Percentiles rank a stretch among this genome's conserved stretches.
phyloP scores from a whole-genome alignment of 2,888 invertebrate species.

The Melinopterus prodromus region DNA sequence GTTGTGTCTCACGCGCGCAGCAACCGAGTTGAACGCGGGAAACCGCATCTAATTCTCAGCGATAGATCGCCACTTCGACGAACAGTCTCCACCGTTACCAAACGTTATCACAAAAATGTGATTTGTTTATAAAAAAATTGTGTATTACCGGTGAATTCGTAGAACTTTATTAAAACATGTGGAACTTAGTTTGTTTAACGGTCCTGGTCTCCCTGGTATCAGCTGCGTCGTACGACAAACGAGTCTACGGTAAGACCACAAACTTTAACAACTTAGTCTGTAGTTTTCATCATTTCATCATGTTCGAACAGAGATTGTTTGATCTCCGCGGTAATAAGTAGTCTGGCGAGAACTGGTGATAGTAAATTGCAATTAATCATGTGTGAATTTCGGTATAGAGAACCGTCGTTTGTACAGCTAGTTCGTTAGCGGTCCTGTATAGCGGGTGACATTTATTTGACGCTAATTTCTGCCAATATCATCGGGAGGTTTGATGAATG shows the following conservation, averaged over 20 bases:
- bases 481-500: background rate
- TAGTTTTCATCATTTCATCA: background rate
- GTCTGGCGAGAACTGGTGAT: background rate
- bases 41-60: conserved; percentile 25
- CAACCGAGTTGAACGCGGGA: conserved; percentile 32
- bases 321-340: background rate
- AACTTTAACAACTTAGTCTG: conserved; percentile 24
- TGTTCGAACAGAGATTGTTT: background rate
- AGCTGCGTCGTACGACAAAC: conserved; percentile 48
- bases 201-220: conserved; percentile 39
- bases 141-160: conserved; percentile 42
- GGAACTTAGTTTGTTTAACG: conserved; percentile 40
- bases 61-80: background rate
- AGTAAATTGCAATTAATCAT: background rate
- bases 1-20: conserved; percentile 49
- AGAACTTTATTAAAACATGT: conserved; percentile 44
- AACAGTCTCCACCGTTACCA: background rate
- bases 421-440: conserved; percentile 28
- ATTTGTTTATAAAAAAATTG: conserved; percentile 34
- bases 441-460: conserved; percentile 33
- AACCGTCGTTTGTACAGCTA: conserved; percentile 22
- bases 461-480: conserved; percentile 29
- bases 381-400: conserved; percentile 7
- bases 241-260: conserved; percentile 51
- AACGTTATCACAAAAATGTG: conserved; percentile 23